Evolutionary conservation across 2,888 invertebrate genomes (phyloP).

Genomic region (Ligdia adustata): DNA sequence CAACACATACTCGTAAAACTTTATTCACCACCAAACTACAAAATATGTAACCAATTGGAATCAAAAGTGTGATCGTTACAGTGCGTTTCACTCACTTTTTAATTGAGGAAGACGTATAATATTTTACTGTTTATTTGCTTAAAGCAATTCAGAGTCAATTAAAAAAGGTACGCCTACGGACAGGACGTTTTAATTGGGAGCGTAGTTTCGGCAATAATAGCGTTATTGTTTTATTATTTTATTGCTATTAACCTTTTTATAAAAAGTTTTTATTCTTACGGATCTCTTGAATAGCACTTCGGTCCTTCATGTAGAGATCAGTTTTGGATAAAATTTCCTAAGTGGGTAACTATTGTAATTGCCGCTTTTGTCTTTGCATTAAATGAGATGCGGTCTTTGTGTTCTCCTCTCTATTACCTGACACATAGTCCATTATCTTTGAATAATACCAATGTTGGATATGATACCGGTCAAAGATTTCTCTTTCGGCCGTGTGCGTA

Average conservation of each 20-base stretch:
- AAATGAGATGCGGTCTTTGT: conserved; percentile 71
- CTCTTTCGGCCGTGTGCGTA: conserved; percentile 24
- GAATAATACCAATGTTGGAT: conserved; percentile 42
- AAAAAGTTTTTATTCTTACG: conserved; percentile 23
- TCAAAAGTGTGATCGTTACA: conserved; percentile 36
- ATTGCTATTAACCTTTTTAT: conserved; percentile 34
- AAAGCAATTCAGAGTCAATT: conserved; percentile 36
- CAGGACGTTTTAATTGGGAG: conserved; percentile 38
- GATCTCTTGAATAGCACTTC: conserved; percentile 23
- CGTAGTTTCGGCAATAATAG: conserved; percentile 42
- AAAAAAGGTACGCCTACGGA: conserved; percentile 29
- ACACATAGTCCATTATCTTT: conserved; percentile 55
- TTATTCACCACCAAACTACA: conserved; percentile 25
- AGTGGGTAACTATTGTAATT: conserved; percentile 54
- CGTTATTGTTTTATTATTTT: conserved; percentile 46
- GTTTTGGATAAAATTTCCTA: conserved; percentile 33
- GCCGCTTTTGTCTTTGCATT: conserved; percentile 75
- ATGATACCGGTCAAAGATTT: conserved; percentile 50
- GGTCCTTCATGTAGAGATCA: conserved; percentile 15
- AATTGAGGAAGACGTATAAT: conserved; percentile 37
- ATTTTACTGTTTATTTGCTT: conserved; percentile 39
- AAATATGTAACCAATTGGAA: conserved; percentile 32
- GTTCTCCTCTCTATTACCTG: conserved; percentile 55
- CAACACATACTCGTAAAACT: conserved; percentile 25
- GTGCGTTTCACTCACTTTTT: conserved; percentile 31